These are phyloP conservation scores for Cosmia pyralina DNA, from an alignment of 2,888 invertebrate genomes.

Conservation along the genomic window DNA sequence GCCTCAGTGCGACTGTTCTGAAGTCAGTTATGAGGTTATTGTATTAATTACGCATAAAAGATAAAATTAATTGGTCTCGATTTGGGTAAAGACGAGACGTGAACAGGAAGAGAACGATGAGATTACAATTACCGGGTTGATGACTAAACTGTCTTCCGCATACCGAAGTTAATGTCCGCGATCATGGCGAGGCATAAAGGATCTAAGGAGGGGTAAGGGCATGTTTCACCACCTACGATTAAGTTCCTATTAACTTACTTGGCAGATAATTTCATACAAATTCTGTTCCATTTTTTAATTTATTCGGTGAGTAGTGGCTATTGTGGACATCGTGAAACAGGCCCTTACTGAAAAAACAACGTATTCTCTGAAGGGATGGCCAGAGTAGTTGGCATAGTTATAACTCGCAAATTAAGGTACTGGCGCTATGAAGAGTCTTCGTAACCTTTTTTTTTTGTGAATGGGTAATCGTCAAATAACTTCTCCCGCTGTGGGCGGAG, in stretches of 20 bases:
- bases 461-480: too few relatives aligned
- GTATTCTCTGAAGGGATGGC: neutral
- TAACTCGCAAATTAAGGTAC: too few relatives aligned
- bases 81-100: slow-evolving; percentile 11
- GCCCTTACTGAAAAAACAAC: too few relatives aligned
- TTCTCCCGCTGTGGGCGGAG: too few relatives aligned
- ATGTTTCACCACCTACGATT: too few relatives aligned
- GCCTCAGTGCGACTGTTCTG: neutral
- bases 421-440: too few relatives aligned
- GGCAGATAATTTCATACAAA: too few relatives aligned
- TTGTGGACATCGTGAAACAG: too few relatives aligned
- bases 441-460: too few relatives aligned
- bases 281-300: too few relatives aligned
- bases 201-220: neutral
- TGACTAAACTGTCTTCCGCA: slow-evolving; percentile 45
- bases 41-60: slow-evolving; percentile 12
- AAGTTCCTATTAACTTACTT: too few relatives aligned
- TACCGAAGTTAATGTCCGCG: slow-evolving; percentile 15
- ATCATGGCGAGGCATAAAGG: neutral
- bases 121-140: slow-evolving; percentile 26
- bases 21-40: slow-evolving; percentile 1
- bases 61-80: slow-evolving; percentile 34
- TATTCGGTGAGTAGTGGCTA: too few relatives aligned
- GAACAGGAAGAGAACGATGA: slow-evolving; percentile 25
- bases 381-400: neutral